These are phyloP conservation scores for Lissonota sp. DNA, from an alignment of 2,888 invertebrate species.

Conservation along the genomic window DNA sequence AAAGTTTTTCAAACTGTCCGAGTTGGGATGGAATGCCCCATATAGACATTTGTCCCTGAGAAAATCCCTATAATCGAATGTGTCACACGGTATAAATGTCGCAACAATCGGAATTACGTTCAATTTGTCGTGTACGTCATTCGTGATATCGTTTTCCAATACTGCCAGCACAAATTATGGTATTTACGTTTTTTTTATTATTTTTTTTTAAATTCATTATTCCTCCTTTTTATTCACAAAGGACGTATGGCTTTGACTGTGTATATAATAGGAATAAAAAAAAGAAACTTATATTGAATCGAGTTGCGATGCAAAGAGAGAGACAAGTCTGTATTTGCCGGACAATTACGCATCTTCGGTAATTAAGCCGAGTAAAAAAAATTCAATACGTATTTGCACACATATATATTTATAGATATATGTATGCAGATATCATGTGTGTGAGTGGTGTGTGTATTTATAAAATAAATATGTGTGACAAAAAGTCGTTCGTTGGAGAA, in stretches of 20 bases:
- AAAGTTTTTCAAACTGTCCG: too few relatives aligned
- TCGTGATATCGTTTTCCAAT: slow-evolving; percentile 35
- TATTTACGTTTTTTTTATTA: too few relatives aligned
- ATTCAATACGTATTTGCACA: too few relatives aligned
- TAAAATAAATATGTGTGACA: slow-evolving; percentile 38
- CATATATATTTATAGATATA: background rate
- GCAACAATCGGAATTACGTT: slow-evolving; percentile 21
- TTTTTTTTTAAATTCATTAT: too few relatives aligned
- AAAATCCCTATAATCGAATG: background rate
- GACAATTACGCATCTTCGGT: slow-evolving; percentile 73
- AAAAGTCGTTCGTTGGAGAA: slow-evolving; percentile 68
- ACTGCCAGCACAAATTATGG: background rate
- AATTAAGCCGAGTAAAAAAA: slow-evolving; percentile 12
- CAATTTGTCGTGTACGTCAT: slow-evolving; percentile 40
- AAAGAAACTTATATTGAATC: background rate
- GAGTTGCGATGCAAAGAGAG: slow-evolving; percentile 20
- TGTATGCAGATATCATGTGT: background rate
- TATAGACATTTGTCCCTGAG: too few relatives aligned
- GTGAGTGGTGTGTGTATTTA: too few relatives aligned
- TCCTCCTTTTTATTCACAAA: background rate
- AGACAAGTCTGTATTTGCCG: slow-evolving; percentile 67
- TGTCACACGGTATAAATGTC: background rate
- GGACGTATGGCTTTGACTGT: background rate
- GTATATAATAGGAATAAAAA: background rate
- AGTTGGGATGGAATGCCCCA: too few relatives aligned